Percentiles rank a stretch among this genome's conserved stretches.
These are phyloP conservation scores for Conopomorpha cramerella DNA, from an alignment of 1,140 invertebrate genomes.

Conservation along the genomic window DNA sequence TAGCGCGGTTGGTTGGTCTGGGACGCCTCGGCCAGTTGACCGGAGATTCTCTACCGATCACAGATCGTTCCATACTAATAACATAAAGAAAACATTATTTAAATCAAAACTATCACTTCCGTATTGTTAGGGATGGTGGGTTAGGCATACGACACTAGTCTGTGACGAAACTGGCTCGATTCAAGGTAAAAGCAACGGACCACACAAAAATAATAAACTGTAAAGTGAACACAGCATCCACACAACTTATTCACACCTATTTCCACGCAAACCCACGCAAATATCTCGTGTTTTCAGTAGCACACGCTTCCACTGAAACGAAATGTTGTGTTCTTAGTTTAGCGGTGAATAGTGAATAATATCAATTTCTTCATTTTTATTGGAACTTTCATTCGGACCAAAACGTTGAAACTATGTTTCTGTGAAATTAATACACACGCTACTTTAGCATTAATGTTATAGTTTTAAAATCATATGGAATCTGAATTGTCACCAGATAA, in stretches of 20 bases:
- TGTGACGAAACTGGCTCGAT: too few relatives aligned
- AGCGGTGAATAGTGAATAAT: conserved; percentile 29
- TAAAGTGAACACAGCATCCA: conserved; percentile 37
- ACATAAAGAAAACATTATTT: conserved; percentile 15
- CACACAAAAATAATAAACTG: conserved; percentile 37
- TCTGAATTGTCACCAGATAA: conserved; percentile 56
- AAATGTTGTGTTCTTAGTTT: conserved; percentile 54
- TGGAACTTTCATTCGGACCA: too few relatives aligned
- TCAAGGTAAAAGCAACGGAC: conserved; percentile 43
- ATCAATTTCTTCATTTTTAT: too few relatives aligned
- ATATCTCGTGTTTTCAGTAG: conserved; percentile 49
- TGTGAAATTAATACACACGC: too few relatives aligned
- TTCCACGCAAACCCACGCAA: conserved; percentile 56
- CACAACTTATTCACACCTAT: conserved; percentile 56
- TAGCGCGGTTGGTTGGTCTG: conserved; percentile 44
- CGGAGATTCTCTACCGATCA: conserved; percentile 44
- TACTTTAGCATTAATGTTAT: too few relatives aligned
- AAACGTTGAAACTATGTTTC: too few relatives aligned
- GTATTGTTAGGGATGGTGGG: conserved; percentile 20
- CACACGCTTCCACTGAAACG: conserved; percentile 40
- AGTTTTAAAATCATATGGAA: conserved; percentile 56
- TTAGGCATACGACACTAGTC: too few relatives aligned
- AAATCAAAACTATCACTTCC: too few relatives aligned
- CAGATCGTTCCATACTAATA: conserved; percentile 31
- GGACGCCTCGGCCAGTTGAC: conserved; percentile 37